These are phyloP conservation scores for Oxyura jamaicensis DNA, from an alignment of 2,113 vertebrate species.

Conservation along the genomic window DNA sequence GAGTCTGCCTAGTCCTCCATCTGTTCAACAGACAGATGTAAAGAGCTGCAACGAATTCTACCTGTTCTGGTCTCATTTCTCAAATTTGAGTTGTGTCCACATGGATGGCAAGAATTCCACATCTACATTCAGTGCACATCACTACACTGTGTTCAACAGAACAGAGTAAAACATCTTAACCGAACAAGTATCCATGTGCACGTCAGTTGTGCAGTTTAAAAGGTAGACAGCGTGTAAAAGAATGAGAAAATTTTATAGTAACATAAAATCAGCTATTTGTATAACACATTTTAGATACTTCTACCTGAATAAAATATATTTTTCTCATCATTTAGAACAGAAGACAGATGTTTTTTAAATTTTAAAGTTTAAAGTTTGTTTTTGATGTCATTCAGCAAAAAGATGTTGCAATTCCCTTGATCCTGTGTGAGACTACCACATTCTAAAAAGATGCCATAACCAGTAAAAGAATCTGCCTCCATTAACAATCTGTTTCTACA, in stretches of 20 bases:
- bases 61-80: neutral
- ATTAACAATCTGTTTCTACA: neutral
- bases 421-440: neutral
- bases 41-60: neutral
- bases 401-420: neutral
- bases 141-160: neutral
- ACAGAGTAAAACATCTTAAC: neutral
- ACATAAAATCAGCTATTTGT: neutral
- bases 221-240: neutral
- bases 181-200: neutral
- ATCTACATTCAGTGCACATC: neutral
- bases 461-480: neutral
- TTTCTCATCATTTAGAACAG: neutral
- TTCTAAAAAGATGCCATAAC: neutral
- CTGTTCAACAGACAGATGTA: neutral
- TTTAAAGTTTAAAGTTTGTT: neutral
- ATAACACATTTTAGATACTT: neutral
- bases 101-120: neutral
- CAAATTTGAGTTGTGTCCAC: neutral
- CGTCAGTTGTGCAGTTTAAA: neutral
- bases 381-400: neutral
- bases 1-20: neutral
- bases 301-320: neutral
- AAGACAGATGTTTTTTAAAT: neutral
- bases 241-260: neutral